These are phyloP conservation scores for Eubasilissa splendida DNA, from an alignment of 2,888 invertebrate genomes.

Conservation along the genomic window DNA sequence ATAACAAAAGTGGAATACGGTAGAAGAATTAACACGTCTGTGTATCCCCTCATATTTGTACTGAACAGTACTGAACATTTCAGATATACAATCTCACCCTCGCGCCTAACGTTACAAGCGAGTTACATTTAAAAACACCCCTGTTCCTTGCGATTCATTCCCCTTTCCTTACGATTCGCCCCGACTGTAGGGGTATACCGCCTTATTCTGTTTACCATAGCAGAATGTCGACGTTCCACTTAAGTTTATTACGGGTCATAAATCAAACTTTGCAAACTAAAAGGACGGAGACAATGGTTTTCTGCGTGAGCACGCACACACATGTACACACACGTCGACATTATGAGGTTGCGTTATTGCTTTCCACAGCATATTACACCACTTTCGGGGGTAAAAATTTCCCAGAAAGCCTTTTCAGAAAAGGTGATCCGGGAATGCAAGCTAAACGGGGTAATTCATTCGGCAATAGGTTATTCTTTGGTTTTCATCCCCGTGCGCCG, in stretches of 20 bases:
- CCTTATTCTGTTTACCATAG: conserved; percentile 44
- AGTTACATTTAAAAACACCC: conserved; percentile 31
- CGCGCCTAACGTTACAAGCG: conserved; percentile 11
- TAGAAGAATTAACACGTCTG: no score
- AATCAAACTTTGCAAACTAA: conserved; percentile 49
- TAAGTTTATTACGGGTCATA: conserved; percentile 48
- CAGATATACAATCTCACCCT: neutral
- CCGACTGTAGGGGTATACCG: conserved; percentile 20
- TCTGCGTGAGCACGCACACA: conserved; percentile 41
- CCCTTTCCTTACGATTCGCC: conserved; percentile 23
- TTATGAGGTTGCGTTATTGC: conserved; percentile 32
- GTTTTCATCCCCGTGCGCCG: no score
- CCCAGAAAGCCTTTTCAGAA: conserved; percentile 4
- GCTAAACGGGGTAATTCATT: conserved; percentile 24
- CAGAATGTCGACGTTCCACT: conserved; percentile 49
- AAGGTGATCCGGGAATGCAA: conserved; percentile 29
- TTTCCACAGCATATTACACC: conserved; percentile 25
- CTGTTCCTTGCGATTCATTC: conserved; percentile 15
- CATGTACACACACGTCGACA: conserved; percentile 1
- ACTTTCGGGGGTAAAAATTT: conserved; percentile 10
- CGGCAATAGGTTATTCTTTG: neutral
- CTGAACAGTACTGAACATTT: no score
- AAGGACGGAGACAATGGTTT: conserved; percentile 47
- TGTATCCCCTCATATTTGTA: no score
- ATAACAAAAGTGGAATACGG: no score